Evolutionary conservation across 1,140 invertebrate genomes (phyloP), one percentile per base, ranked within the genome.

Genomic region (Lepidurus couesii): DNA sequence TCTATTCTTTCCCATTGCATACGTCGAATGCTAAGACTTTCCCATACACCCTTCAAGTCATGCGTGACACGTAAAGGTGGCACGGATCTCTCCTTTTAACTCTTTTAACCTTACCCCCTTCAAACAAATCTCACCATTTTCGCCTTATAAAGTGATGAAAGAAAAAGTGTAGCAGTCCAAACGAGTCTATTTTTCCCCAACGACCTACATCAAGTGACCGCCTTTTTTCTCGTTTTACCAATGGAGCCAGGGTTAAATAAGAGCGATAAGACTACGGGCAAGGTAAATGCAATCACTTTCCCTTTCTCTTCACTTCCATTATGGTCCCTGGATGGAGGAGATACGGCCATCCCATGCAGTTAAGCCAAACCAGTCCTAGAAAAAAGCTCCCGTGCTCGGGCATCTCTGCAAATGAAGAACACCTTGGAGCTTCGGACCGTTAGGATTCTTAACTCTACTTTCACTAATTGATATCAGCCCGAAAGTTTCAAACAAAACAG

Each of bases 11-110:
- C 8, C 53, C 6, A 65, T 13, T 65, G 16, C 21, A 65, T 65
- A 16, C 53, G 16, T 7, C 53, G 53, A 65, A 65, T 65, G 21
- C 53, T 65, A 65, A 65, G 53, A 65, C 53, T 65, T 65, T 65
- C 53, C 53, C 53, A 65, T 65, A 65, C 53, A 65, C 53, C 53
- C 53, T 65, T 65, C 53, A 65, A 65, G 16, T 65, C 53, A 65
- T 65, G 53, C 53, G 53, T 65, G 53, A 65, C 53, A 65, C 3
- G 53, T 65, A 65, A 65, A 65, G 53, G 53, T 65, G 53, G 16
- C 53, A 65, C 7, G 53, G 53, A 65, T 65, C 53, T 65, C 53
- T 65, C 53, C 53, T 13, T 21, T 65, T 21, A 65, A 65, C 53
- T 65, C 21, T 47, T 65, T 65, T 65, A 21, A 65, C 53, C 53